Base-by-base conservation (phyloP, 2,113 vertebrate species). In the Fukomys damarensis region DNA sequence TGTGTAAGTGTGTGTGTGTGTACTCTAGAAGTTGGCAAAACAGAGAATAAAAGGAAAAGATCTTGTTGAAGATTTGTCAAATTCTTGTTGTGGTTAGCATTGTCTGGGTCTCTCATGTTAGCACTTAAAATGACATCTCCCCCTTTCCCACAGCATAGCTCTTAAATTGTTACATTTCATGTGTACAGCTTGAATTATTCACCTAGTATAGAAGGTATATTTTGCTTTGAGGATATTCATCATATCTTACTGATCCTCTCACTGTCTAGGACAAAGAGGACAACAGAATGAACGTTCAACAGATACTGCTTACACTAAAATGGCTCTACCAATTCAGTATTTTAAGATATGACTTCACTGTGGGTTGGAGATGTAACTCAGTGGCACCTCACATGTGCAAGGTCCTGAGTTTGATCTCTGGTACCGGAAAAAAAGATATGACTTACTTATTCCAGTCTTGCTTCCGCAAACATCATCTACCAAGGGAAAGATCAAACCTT, bases 331-430 rank as follows among this genome's bases (percentile, higher is more conserved):
- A 66, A n/a, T 61, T 70, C 30, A 46, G 38, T 89, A 41, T 91
- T 94, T 91, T 81, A 58, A 81, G 68, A 84, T 61, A 58, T n/a
- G 70, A 22, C 43, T 96, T 81, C n/a, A n/a, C n/a, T n/a, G n/a
- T n/a, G n/a, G n/a, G n/a, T n/a, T n/a, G n/a, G n/a, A n/a, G n/a
- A n/a, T n/a, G n/a, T n/a, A n/a, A n/a, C n/a, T n/a, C n/a, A n/a
- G n/a, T n/a, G n/a, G n/a, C n/a, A n/a, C n/a, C n/a, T n/a, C n/a
- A n/a, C n/a, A n/a, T n/a, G n/a, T n/a, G n/a, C n/a, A n/a, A n/a
- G n/a, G n/a, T n/a, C n/a, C n/a, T n/a, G n/a, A n/a, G n/a, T n/a
- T n/a, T n/a, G n/a, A n/a, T n/a, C n/a, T n/a, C n/a, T n/a, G n/a
- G n/a, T n/a, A n/a, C n/a, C n/a, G n/a, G n/a, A n/a, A n/a, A n/a